A percentile compares a stretch with the other conserved stretches of the same genome.
phyloP scores from a whole-genome alignment of 1,140 invertebrate species.

The Meloidogyne exigua region DNA sequence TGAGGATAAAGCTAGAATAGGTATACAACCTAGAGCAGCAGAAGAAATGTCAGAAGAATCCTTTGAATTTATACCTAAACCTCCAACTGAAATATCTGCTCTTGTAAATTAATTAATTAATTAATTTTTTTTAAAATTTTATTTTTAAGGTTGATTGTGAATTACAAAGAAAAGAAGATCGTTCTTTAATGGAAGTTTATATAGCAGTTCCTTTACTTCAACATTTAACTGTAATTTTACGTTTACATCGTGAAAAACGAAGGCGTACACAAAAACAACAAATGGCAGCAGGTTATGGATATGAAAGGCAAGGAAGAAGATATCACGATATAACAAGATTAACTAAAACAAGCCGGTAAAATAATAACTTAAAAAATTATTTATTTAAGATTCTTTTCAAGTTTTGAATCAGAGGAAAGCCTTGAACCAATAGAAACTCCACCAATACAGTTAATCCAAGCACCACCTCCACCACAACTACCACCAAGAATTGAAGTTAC shows the following conservation, averaged over 20 bases:
- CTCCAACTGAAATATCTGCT: background rate
- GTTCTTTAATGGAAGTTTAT: conserved; percentile 32
- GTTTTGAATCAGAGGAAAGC: conserved; percentile 26
- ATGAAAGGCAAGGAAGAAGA: conserved; percentile 41
- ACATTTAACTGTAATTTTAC: conserved; percentile 31
- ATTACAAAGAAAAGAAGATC: conserved; percentile 35
- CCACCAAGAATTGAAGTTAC: conserved; percentile 13
- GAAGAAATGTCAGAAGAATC: conserved; percentile 41
- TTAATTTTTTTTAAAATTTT: background rate
- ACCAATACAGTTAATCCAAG: background rate
- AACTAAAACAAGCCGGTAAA: conserved; percentile 10
- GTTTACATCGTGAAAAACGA: conserved; percentile 18
- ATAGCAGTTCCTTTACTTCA: conserved; percentile 31
- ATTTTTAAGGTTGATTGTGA: conserved; percentile 34
- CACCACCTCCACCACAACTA: background rate
- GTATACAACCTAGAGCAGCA: background rate
- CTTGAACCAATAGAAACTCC: conserved; percentile 9
- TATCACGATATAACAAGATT: conserved; percentile 34
- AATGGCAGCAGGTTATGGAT: conserved; percentile 43
- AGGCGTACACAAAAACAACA: conserved; percentile 29
- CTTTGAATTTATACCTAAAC: conserved; percentile 30
- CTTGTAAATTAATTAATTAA: conserved; percentile 4
- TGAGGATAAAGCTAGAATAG: conserved; percentile 35
- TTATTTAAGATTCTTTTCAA: background rate
- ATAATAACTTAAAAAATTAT: conserved; percentile 2